Evolutionary conservation across 2,113 vertebrate genomes (phyloP).

Genomic region (Mustelus asterias): DNA sequence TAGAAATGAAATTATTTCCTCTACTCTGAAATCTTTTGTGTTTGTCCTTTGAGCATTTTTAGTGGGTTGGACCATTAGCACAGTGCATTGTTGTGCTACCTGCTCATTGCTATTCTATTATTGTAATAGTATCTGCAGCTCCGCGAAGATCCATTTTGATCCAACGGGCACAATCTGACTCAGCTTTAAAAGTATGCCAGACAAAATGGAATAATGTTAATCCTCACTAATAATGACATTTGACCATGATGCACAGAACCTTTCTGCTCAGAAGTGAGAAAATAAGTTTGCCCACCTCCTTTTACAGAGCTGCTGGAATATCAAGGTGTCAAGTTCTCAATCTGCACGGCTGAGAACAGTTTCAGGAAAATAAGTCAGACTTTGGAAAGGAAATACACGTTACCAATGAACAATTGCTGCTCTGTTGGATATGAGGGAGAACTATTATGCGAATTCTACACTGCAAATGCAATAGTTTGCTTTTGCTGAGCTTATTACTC

Average conservation of each 20-base stretch:
- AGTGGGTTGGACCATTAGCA: not conserved
- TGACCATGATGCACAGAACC: not conserved
- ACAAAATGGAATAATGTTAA: not conserved
- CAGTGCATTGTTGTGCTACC: not conserved
- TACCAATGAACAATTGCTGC: not conserved
- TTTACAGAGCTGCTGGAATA: not conserved
- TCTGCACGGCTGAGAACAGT: not conserved
- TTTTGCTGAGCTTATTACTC: not conserved
- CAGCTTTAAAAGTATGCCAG: not conserved
- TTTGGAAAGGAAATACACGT: not conserved
- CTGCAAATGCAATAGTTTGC: not conserved
- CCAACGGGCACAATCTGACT: not conserved
- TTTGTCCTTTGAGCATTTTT: not conserved
- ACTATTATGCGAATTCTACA: not conserved
- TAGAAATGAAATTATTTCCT: too few species aligned
- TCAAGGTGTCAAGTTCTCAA: not conserved
- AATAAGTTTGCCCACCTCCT: not conserved
- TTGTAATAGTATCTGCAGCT: not conserved
- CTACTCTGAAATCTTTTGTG: too few species aligned
- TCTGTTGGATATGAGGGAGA: not conserved
- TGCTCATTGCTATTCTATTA: not conserved
- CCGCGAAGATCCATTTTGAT: not conserved
- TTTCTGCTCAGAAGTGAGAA: not conserved
- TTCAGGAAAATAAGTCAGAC: not conserved
- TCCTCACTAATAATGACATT: not conserved